A percentile compares a stretch with the other conserved stretches of the same genome.
phyloP scores from a whole-genome alignment of 1,140 invertebrate genomes.

The Zaprionus davidi region DNA sequence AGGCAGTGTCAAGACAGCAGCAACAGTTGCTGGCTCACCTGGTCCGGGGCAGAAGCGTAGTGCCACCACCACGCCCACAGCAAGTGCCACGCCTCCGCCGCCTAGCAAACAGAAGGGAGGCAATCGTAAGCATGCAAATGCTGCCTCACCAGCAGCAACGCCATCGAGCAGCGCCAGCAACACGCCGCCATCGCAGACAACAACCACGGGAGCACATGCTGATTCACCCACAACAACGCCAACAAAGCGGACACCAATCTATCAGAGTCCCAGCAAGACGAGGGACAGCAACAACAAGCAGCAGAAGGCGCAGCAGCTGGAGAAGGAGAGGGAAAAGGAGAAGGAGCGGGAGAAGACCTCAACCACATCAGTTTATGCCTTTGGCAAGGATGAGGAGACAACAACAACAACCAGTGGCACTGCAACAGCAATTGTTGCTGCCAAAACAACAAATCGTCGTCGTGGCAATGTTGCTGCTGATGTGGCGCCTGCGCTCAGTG shows the following conservation, averaged over 20 bases:
- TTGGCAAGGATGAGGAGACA: conserved; percentile 65
- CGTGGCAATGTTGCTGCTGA: conserved; percentile 61
- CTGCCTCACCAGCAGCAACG: conserved; percentile 4
- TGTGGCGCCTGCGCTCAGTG: conserved; percentile 78
- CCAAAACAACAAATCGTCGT: conserved; percentile 49
- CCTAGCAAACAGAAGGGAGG: conserved; percentile 45
- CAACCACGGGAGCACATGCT: conserved; percentile 23
- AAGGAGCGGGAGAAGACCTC: conserved; percentile 23
- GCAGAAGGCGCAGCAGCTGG: conserved; percentile 25
- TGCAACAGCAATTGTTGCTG: conserved; percentile 14
- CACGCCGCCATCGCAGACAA: conserved; percentile 20
- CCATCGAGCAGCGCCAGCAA: conserved; percentile 14
- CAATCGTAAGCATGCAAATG: conserved; percentile 49
- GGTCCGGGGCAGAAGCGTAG: conserved; percentile 28
- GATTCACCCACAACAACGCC: conserved; percentile 29
- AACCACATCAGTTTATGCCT: conserved; percentile 63
- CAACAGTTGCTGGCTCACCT: conserved; percentile 16
- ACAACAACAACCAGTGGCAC: conserved; percentile 19
- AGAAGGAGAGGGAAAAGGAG: background rate
- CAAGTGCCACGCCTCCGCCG: conserved; percentile 49
- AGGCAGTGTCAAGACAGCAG: conserved; percentile 19
- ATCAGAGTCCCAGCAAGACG: conserved; percentile 63
- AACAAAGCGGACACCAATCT: conserved; percentile 69
- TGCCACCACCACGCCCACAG: conserved; percentile 41
- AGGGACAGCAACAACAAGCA: conserved; percentile 49